Percentiles rank a stretch among this genome's conserved stretches.
phyloP scores from a whole-genome alignment of 2,797 vertebrate species.

The Eulemur coronatus region DNA sequence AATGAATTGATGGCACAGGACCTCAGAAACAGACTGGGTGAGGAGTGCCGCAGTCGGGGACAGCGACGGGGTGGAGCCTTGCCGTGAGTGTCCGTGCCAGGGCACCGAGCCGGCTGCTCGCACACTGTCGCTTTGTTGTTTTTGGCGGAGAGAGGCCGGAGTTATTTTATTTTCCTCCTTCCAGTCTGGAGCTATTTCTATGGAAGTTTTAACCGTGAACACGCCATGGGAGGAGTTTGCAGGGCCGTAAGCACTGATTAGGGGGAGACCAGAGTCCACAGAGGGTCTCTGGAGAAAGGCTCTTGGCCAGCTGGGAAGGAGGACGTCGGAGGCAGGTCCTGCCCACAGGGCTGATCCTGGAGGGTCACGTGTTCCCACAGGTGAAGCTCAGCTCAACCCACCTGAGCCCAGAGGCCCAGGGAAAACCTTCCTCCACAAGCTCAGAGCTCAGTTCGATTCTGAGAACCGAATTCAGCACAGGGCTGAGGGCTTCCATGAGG shows the following conservation, averaged over 20 bases:
- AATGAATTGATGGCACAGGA: background rate
- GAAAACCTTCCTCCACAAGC: background rate
- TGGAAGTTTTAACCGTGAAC: constrained; percentile 1
- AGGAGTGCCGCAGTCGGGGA: background rate
- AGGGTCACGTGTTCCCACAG: background rate
- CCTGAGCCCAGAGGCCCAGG: background rate
- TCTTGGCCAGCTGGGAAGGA: background rate
- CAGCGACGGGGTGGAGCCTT: background rate
- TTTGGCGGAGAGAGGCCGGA: background rate
- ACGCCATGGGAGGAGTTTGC: background rate
- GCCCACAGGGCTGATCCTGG: background rate
- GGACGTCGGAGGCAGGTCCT: background rate
- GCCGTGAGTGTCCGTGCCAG: background rate
- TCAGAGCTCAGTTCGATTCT: background rate
- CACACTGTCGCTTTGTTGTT: background rate
- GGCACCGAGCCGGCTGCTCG: background rate
- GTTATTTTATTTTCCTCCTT: constrained; percentile 36
- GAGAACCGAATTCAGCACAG: background rate
- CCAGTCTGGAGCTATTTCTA: constrained; percentile 44
- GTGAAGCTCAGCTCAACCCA: background rate
- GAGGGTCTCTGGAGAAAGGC: background rate
- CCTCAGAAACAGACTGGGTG: background rate
- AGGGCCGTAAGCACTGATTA: background rate
- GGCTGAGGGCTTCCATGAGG: background rate
- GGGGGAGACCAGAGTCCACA: too few species aligned